Conservation (phyloP, 2,797 vertebrate genomes). For the Varecia variegata region DNA sequence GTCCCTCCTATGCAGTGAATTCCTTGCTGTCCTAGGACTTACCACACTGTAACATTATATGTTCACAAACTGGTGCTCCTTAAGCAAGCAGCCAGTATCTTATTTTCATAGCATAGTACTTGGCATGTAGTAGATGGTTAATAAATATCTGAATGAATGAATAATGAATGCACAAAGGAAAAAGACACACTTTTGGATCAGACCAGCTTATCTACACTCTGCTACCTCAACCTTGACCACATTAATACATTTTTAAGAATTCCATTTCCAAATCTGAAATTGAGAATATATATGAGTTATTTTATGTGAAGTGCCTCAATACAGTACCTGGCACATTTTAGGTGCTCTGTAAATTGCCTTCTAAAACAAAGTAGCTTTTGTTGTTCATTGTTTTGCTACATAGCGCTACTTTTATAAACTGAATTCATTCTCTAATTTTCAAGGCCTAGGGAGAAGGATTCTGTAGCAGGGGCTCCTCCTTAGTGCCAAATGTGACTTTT, state of each 20-base stretch:
- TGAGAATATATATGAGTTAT: not conserved
- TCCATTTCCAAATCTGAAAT: slow-evolving; percentile 23
- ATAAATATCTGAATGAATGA: not conserved
- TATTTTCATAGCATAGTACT: not conserved
- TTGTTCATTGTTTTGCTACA: not conserved
- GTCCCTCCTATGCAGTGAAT: not conserved
- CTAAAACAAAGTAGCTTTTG: slow-evolving; percentile 38
- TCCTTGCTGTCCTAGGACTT: not conserved
- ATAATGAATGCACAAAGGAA: slow-evolving; percentile 16
- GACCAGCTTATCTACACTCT: not conserved
- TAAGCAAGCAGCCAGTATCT: not conserved
- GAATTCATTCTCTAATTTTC: slow-evolving; percentile 31
- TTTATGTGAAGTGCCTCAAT: not conserved
- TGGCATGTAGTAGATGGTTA: not conserved
- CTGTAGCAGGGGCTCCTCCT: not conserved
- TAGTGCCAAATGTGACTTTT: slow-evolving; percentile 29
- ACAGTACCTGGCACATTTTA: not conserved
- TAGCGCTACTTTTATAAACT: not conserved
- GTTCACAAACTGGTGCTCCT: not conserved
- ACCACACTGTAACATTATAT: not conserved
- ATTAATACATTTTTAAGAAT: not conserved
- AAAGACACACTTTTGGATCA: not conserved
- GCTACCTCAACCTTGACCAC: not conserved
- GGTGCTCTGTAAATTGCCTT: not conserved
- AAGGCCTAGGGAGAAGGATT: not conserved